Evolutionary conservation across 2,113 vertebrate species (phyloP), one percentile per base, ranked within the genome.

Genomic region (Hydrolagus affinis): DNA sequence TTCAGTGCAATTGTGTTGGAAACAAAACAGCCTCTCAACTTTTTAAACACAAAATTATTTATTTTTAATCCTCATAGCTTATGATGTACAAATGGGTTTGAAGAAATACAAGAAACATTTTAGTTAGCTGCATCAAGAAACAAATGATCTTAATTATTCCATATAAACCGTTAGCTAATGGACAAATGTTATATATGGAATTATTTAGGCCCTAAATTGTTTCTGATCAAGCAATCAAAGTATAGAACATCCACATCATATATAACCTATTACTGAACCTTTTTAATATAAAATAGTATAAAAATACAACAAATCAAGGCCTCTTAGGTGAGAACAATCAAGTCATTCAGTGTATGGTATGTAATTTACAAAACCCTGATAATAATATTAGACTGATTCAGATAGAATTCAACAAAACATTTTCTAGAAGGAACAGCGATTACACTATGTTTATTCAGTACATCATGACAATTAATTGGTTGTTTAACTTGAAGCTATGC

Each of bases 291-390:
- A 83, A 66, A 66, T 25, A 8, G 62, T 83, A 66, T 64, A 83
- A 83, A 83, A 83, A 66, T 66, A 83, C 78, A 83, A 66, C 64
- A 83, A 83, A 78, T 30, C 17, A 83, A 83, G 28, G 28, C 23
- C 25, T 83, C 78, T 68, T 83, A 66, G 78, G 62, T 32, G 62
- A 30, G 62, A 60, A 32, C 57, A 62, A 25, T 80, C 76, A 80
- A 80, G 78, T 83, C 25, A 83, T 66, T 80, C 77, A 64, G 77
- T 80, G 77, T 64, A 80, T 25, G 30, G 32, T 30, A 68, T 32
- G 62, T 32, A 64, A 83, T 66, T 83, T 83, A 83, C 28, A 28
- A 83, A 30, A 30, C 59, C 76, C 77, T 66, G 59, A 28, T 66
- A 66, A 83, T 83, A 83, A 83, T 9, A 44, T 44, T 44, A 23